Conservation (phyloP, 2,797 vertebrate species). For the Poeciliopsis infans region DNA sequence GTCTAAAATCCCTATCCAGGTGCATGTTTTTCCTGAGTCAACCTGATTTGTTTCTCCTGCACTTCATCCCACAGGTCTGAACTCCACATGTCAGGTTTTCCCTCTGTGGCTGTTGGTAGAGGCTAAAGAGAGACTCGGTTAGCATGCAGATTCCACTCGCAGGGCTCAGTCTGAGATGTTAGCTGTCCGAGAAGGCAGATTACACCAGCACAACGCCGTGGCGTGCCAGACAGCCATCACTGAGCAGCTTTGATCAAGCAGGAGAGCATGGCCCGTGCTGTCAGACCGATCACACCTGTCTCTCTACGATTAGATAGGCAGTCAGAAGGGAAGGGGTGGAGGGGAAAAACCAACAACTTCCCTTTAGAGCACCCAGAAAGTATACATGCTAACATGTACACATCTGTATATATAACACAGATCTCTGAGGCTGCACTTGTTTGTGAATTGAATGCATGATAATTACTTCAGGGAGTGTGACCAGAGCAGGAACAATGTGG, state of each 20-base stretch:
- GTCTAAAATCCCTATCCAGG: slow-evolving; percentile 56
- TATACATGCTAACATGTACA: slow-evolving; percentile 49
- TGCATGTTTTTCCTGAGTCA: slow-evolving; percentile 72
- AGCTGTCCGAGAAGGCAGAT: slow-evolving; percentile 84
- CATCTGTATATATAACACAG: slow-evolving; percentile 33
- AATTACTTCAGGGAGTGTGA: slow-evolving; percentile 84
- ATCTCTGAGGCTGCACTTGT: slow-evolving; percentile 29
- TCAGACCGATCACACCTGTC: slow-evolving; percentile 82
- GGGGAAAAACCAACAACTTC: slow-evolving; percentile 73
- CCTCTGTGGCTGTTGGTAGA: slow-evolving; percentile 64
- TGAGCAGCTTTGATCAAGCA: slow-evolving; percentile 83
- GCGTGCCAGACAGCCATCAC: slow-evolving; percentile 81
- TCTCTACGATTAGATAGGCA: slow-evolving; percentile 76
- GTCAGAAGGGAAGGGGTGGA: slow-evolving; percentile 60
- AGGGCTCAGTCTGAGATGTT: slow-evolving; percentile 77
- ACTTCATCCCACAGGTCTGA: slow-evolving; percentile 65
- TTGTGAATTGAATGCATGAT: slow-evolving; percentile 45
- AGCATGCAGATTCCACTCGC: slow-evolving; percentile 75
- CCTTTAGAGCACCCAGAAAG: slow-evolving; percentile 55
- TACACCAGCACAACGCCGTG: slow-evolving; percentile 74
- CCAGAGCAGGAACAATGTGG: slow-evolving; percentile 87
- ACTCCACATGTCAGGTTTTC: slow-evolving; percentile 73
- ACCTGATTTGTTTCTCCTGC: slow-evolving; percentile 72
- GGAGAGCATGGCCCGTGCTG: slow-evolving; percentile 80
- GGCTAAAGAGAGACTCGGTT: slow-evolving; percentile 77